These are phyloP conservation scores for Perca flavescens DNA, from an alignment of 2,113 vertebrate genomes.

Conservation along the genomic window DNA sequence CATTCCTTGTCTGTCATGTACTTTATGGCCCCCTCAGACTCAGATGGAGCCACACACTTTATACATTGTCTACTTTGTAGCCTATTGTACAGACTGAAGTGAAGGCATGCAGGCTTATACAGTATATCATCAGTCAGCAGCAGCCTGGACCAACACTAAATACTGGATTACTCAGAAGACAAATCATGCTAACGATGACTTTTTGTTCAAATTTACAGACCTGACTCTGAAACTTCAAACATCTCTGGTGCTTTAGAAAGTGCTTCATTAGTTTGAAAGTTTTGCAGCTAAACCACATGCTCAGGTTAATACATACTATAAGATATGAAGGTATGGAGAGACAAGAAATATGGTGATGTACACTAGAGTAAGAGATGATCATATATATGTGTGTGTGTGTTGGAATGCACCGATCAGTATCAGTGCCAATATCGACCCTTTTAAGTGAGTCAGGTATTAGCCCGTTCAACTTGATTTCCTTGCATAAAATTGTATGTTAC, in stretches of 20 bases:
- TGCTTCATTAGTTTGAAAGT: no score
- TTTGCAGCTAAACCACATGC: no score
- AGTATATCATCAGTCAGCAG: neutral
- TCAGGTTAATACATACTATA: no score
- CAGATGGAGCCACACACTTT: slow-evolving; percentile 37
- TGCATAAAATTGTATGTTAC: no score
- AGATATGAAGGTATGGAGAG: neutral
- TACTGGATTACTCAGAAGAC: no score
- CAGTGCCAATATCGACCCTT: neutral
- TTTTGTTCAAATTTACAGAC: neutral
- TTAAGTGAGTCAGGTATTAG: neutral
- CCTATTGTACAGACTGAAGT: slow-evolving; percentile 16
- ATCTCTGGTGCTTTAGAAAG: no score
- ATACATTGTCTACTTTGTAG: slow-evolving; percentile 45
- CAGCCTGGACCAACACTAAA: neutral
- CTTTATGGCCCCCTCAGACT: slow-evolving; percentile 68
- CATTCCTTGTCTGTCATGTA: slow-evolving; percentile 77
- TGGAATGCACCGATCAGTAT: neutral
- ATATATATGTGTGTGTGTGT: neutral
- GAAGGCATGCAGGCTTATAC: neutral
- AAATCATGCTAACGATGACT: neutral
- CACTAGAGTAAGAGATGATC: neutral
- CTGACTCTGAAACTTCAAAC: no score
- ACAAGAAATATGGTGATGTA: neutral
- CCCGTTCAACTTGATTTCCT: no score